Conservation (phyloP, 2,888 invertebrate species). For the Acronicta alni region DNA sequence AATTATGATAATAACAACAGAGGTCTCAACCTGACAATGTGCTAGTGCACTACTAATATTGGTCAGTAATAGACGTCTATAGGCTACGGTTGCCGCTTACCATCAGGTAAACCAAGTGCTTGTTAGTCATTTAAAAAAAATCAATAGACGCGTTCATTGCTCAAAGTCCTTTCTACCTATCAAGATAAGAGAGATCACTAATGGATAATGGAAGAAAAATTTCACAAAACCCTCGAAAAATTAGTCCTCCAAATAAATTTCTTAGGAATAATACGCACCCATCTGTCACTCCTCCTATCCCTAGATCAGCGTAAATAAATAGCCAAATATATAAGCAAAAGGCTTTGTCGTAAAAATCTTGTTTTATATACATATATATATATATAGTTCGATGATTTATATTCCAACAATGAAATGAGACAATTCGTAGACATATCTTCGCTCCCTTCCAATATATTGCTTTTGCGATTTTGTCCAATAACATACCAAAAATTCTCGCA, state of each 20-base stretch:
- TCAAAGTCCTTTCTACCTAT: too few relatives aligned
- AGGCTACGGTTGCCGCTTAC: too few relatives aligned
- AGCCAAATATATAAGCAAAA: slow-evolving; percentile 14
- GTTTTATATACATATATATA: not conserved
- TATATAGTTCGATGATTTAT: slow-evolving; percentile 1
- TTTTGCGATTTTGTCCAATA: slow-evolving; percentile 40
- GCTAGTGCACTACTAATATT: too few relatives aligned
- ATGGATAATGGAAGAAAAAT: not conserved
- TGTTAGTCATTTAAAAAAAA: too few relatives aligned
- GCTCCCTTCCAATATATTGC: slow-evolving; percentile 39
- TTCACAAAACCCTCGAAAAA: not conserved
- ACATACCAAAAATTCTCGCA: slow-evolving; percentile 11
- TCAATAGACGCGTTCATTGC: too few relatives aligned
- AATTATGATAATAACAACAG: too few relatives aligned
- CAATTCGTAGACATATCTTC: slow-evolving; percentile 43
- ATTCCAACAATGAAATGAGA: slow-evolving; percentile 2
- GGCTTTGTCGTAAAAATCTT: slow-evolving; percentile 7
- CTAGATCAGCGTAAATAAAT: slow-evolving; percentile 21
- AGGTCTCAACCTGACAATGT: too few relatives aligned
- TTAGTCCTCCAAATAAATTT: not conserved
- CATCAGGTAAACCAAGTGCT: too few relatives aligned
- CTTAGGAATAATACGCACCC: not conserved
- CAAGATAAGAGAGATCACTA: not conserved
- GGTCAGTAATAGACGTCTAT: too few relatives aligned
- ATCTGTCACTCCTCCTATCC: slow-evolving; percentile 2